Base-by-base conservation (phyloP, 1,140 invertebrate genomes). In the Saccostrea cuccullata region DNA sequence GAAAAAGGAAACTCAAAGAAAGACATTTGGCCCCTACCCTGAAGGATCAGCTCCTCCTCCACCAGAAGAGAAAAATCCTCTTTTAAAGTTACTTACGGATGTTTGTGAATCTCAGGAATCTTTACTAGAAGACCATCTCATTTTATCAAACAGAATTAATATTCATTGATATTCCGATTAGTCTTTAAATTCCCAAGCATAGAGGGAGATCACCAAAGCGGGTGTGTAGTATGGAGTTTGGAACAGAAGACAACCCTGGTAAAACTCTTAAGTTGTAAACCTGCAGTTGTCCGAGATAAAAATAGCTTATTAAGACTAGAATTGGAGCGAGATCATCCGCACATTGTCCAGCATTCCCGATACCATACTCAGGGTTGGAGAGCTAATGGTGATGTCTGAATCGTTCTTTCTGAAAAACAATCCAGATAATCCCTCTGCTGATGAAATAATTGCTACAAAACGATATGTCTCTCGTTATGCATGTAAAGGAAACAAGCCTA, bases 381-480 rank as follows among this genome's bases (percentile, higher is more conserved):
- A 17, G 58, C 58, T 20, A 60, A 60, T 60, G 58, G 58, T 20
- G 58, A 60, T 60, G 20, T 60, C 13, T 88, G 70, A 23, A 15
- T 91, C 5, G 89, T 91, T 30, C 77, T 91, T 67, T 90, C 30
- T n/a, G n/a, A n/a, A n/a, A 89, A 88, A 86, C 88, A n/a, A 83
- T 36, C 89, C 89, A n/a, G 91, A 89, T 3, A 91, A 87, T 85
- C 86, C 88, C 8, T 89, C 90, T 20, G 89, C 88, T 12, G 9
- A 88, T 64, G 83, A 87, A 55, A 86, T 88, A 17, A 13, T 84
- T 47, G 85, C 58, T 26, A 82, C 82, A 30, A 86, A 87, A 87
- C 84, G 70, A 83, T 89, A 87, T 84, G 26, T 87, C 3, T 55
- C 89, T 47, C 70, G 89, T 5, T 87, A 89, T 85, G 89, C 89